These are phyloP conservation scores for Distichodus sexfasciatus DNA, from an alignment of 2,797 vertebrate species.

Conservation along the genomic window DNA sequence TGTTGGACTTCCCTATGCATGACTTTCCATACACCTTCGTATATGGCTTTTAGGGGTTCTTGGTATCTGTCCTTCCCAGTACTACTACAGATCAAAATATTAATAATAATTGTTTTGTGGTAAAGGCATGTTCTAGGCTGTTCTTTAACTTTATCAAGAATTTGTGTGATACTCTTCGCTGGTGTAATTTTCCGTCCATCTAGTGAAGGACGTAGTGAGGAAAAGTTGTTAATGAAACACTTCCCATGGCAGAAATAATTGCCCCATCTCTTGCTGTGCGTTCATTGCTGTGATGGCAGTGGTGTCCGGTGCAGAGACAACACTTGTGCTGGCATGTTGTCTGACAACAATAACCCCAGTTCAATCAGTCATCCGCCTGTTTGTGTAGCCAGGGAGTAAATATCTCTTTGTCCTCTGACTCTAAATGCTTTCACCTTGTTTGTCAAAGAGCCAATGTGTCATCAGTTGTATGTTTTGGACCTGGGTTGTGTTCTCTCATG, in stretches of 20 bases:
- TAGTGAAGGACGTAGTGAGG: constrained; percentile 61
- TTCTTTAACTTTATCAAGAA: too few species aligned
- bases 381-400: constrained; percentile 70
- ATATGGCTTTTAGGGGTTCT: not conserved
- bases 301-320: constrained; percentile 50
- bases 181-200: constrained; percentile 46
- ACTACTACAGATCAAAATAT: too few species aligned
- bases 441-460: constrained; percentile 53
- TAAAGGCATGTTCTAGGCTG: too few species aligned
- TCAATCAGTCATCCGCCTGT: constrained; percentile 76
- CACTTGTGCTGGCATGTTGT: constrained; percentile 58
- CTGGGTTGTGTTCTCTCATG: constrained; percentile 58
- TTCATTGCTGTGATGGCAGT: constrained; percentile 64
- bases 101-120: too few species aligned
- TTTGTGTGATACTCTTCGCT: not conserved
- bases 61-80: too few species aligned
- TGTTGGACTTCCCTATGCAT: not conserved
- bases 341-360: constrained; percentile 61
- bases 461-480: constrained; percentile 46
- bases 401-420: constrained; percentile 68
- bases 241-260: constrained; percentile 61
- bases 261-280: constrained; percentile 61
- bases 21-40: not conserved
- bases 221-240: constrained; percentile 67
- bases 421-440: constrained; percentile 55